Evolutionary conservation across 2,888 invertebrate genomes (phyloP).

Genomic region (Halictus quadricinctus): DNA sequence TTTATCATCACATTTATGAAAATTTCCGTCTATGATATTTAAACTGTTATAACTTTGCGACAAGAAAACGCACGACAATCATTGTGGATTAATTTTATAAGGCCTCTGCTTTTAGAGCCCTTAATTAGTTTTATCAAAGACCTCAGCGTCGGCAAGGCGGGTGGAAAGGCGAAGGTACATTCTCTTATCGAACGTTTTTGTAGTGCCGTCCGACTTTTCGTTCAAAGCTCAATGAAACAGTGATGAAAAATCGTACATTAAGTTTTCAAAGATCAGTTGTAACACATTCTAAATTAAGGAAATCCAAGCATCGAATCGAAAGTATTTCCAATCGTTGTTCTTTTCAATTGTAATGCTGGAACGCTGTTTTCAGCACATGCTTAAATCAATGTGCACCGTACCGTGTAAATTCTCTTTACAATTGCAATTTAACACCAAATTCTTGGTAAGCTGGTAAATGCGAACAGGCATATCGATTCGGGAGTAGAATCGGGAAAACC

Average conservation of each 20-base stretch:
- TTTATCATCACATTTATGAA: not conserved
- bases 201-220: not conserved
- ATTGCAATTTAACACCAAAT: slow-evolving; percentile 62
- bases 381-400: slow-evolving; percentile 53
- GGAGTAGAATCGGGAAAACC: not conserved
- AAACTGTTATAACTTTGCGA: not conserved
- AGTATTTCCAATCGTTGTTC: slow-evolving; percentile 1
- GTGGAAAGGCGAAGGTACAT: no score
- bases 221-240: not conserved
- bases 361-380: not conserved
- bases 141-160: no score
- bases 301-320: not conserved
- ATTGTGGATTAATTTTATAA: not conserved
- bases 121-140: not conserved
- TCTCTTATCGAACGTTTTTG: no score
- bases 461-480: slow-evolving; percentile 32
- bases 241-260: not conserved
- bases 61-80: not conserved
- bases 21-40: not conserved
- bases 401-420: slow-evolving; percentile 59
- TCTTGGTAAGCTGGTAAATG: slow-evolving; percentile 52
- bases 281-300: not conserved
- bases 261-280: not conserved
- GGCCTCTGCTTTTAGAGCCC: not conserved
- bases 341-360: not conserved